Evolutionary conservation across 2,888 invertebrate genomes (phyloP).

Genomic region (Apotomis capreana): DNA sequence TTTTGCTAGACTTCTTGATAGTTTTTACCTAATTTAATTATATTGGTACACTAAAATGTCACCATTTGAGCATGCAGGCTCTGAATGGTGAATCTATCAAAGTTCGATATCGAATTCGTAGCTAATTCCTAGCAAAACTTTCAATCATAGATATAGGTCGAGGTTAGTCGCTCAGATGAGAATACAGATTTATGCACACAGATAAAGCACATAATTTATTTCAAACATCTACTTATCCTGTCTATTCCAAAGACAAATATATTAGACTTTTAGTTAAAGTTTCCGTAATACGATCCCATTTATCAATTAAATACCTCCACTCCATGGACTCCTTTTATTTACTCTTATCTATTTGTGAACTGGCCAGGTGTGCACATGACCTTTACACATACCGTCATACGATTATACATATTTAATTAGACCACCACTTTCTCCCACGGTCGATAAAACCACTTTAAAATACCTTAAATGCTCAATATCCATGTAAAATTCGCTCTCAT

Average conservation of each 20-base stretch:
- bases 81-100: too few relatives aligned
- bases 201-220: too few relatives aligned
- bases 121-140: too few relatives aligned
- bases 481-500: constrained; percentile 42
- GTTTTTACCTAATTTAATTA: too few relatives aligned
- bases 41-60: too few relatives aligned
- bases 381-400: constrained; percentile 60
- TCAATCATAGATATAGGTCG: too few relatives aligned
- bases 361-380: constrained; percentile 70
- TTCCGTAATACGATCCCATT: constrained; percentile 9
- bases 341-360: constrained; percentile 24
- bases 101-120: too few relatives aligned
- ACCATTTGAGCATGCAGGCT: too few relatives aligned
- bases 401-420: constrained; percentile 78
- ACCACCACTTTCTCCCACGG: constrained; percentile 73
- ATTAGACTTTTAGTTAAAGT: background rate
- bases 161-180: too few relatives aligned
- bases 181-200: background rate
- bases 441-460: constrained; percentile 51
- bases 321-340: background rate
- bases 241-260: constrained; percentile 8
- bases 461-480: background rate
- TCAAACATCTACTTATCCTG: background rate
- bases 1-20: too few relatives aligned
- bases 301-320: constrained; percentile 6